These are phyloP conservation scores for Hapalemur alaotrensis DNA, from an alignment of 2,797 vertebrate species.

Conservation along the genomic window DNA sequence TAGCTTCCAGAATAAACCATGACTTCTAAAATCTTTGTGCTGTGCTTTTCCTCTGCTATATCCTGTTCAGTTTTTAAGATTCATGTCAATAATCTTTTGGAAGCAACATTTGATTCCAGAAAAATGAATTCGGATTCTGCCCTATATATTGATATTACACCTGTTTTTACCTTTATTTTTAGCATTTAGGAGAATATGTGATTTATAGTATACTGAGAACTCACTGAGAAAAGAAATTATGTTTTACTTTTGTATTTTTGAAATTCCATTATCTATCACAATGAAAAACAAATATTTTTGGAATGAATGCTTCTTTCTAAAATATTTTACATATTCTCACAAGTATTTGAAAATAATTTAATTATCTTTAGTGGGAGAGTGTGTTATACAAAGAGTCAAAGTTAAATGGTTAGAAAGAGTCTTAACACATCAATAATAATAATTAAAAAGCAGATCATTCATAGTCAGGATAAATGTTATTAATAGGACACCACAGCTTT, in stretches of 20 bases:
- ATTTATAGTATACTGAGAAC: neutral
- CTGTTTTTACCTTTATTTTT: neutral
- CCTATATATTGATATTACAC: neutral
- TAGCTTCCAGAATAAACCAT: neutral
- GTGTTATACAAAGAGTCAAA: slow-evolving; percentile 29
- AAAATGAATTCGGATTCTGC: neutral
- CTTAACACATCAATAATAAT: slow-evolving; percentile 39
- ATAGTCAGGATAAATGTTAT: slow-evolving; percentile 56
- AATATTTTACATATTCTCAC: neutral
- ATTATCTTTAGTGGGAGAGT: neutral
- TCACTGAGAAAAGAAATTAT: neutral
- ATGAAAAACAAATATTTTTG: neutral
- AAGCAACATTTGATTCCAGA: neutral
- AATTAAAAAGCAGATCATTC: slow-evolving; percentile 63
- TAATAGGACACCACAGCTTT: slow-evolving; percentile 66
- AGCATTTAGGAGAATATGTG: neutral
- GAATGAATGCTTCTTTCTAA: neutral
- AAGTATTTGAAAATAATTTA: neutral
- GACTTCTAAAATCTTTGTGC: neutral
- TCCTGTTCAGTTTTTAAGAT: neutral
- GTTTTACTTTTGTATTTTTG: neutral
- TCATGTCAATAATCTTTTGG: neutral
- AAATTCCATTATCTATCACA: neutral
- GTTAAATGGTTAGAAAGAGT: slow-evolving; percentile 4
- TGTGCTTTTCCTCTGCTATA: neutral